Conservation (phyloP, 2,113 vertebrate genomes). For the Actenoides hombroni region DNA sequence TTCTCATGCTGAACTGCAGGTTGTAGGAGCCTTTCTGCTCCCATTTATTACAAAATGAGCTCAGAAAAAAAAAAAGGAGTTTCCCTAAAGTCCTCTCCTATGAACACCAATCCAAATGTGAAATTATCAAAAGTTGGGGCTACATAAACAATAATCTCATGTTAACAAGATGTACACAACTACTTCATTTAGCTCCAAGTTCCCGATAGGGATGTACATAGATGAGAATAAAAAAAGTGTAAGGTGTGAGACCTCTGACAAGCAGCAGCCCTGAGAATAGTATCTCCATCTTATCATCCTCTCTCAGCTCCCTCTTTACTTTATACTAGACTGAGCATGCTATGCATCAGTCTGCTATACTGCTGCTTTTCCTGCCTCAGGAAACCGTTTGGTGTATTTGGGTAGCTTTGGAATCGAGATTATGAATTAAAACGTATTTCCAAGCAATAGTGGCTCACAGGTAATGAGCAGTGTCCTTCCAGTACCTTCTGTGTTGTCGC, state of each 20-base stretch:
- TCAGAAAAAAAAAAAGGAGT: neutral
- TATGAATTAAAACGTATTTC: neutral
- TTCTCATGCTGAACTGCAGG: neutral
- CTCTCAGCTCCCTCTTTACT: neutral
- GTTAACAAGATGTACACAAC: neutral
- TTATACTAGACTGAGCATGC: neutral
- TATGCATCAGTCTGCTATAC: neutral
- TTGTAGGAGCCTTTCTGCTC: neutral
- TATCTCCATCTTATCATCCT: neutral
- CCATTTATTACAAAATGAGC: neutral
- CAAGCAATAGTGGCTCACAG: neutral
- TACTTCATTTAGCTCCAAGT: neutral
- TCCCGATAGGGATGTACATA: neutral
- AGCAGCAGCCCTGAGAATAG: neutral
- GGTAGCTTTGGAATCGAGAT: neutral
- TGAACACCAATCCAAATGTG: neutral
- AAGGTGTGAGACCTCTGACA: neutral
- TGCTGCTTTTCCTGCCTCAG: neutral
- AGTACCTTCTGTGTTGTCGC: neutral
- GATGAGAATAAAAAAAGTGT: neutral
- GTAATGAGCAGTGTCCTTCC: neutral
- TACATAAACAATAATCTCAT: neutral
- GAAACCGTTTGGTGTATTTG: neutral
- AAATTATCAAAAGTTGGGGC: neutral
- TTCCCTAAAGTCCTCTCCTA: neutral